These are phyloP conservation scores for Macrobrachium rosenbergii DNA, from an alignment of 1,140 invertebrate species.

Conservation along the genomic window DNA sequence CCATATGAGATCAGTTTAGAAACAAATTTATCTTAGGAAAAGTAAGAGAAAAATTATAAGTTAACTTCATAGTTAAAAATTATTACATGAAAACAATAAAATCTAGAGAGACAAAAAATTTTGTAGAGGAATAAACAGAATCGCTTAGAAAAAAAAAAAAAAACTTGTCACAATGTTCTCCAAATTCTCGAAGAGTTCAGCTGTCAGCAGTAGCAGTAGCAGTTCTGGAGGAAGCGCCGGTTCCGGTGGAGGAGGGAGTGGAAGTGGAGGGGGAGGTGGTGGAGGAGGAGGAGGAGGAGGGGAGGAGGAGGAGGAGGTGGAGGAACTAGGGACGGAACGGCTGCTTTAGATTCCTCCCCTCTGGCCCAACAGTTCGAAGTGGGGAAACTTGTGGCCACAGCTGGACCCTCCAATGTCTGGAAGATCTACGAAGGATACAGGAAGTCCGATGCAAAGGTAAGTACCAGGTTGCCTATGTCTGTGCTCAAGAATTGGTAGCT, in stretches of 20 bases:
- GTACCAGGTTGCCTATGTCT: slow-evolving; percentile 64
- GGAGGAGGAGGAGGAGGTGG: slow-evolving; percentile 39
- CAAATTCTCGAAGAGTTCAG: slow-evolving; percentile 59
- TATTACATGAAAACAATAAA: neutral
- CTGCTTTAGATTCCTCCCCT: slow-evolving; percentile 71
- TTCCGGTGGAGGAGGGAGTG: slow-evolving; percentile 33
- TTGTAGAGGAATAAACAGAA: neutral
- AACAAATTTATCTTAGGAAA: no score
- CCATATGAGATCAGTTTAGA: no score
- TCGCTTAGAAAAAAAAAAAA: slow-evolving; percentile 5
- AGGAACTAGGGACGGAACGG: slow-evolving; percentile 16
- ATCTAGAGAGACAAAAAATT: slow-evolving; percentile 8
- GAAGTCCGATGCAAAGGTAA: slow-evolving; percentile 92
- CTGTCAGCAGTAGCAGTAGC: slow-evolving; percentile 20
- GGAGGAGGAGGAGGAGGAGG: slow-evolving; percentile 41
- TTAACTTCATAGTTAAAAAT: neutral
- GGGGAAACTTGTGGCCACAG: slow-evolving; percentile 87
- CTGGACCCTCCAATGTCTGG: slow-evolving; percentile 93
- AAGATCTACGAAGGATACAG: slow-evolving; percentile 90
- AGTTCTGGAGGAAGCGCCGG: slow-evolving; percentile 35
- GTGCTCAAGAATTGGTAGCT: no score
- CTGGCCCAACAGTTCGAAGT: slow-evolving; percentile 91
- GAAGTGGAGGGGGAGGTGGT: slow-evolving; percentile 43
- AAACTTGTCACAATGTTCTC: slow-evolving; percentile 50
- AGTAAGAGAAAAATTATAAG: no score